These are phyloP conservation scores for Pavo muticus DNA, from an alignment of 2,113 vertebrate species.

Conservation along the genomic window DNA sequence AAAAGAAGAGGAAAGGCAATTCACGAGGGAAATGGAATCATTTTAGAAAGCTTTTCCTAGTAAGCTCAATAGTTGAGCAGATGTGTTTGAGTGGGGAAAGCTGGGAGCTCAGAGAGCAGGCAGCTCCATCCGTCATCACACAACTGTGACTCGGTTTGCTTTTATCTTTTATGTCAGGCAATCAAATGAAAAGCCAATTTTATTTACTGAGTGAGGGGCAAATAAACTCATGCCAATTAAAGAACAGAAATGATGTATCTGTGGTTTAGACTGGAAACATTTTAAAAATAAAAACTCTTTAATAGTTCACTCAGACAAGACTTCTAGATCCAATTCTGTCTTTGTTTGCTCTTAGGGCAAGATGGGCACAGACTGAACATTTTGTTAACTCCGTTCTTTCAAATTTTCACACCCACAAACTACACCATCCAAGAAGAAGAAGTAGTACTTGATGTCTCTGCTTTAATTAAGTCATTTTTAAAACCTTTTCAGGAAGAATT, in stretches of 20 bases:
- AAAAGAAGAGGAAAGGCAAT: constrained; percentile 29
- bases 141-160: constrained; percentile 1
- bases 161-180: constrained; percentile 74
- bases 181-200: constrained; percentile 63
- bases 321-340: constrained; percentile 4
- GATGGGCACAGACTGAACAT: background rate
- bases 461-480: constrained; percentile 1
- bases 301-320: constrained; percentile 52
- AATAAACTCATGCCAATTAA: constrained; percentile 68
- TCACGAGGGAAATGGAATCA: constrained; percentile 30
- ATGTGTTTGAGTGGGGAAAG: constrained; percentile 9
- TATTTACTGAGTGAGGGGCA: constrained; percentile 64
- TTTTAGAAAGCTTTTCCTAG: constrained; percentile 42
- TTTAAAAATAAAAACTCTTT: constrained; percentile 54
- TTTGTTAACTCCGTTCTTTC: constrained; percentile 12
- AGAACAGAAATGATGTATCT: constrained; percentile 64
- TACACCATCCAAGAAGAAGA: background rate
- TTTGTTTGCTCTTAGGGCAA: constrained; percentile 19
- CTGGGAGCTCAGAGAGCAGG: constrained; percentile 30
- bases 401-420: background rate
- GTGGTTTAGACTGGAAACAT: constrained; percentile 62
- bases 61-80: constrained; percentile 55
- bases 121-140: constrained; percentile 32
- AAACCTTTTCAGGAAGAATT: background rate
- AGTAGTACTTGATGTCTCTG: background rate